phyloP scores from a whole-genome alignment of 2,888 invertebrate species.

The Apamea epomidion region DNA sequence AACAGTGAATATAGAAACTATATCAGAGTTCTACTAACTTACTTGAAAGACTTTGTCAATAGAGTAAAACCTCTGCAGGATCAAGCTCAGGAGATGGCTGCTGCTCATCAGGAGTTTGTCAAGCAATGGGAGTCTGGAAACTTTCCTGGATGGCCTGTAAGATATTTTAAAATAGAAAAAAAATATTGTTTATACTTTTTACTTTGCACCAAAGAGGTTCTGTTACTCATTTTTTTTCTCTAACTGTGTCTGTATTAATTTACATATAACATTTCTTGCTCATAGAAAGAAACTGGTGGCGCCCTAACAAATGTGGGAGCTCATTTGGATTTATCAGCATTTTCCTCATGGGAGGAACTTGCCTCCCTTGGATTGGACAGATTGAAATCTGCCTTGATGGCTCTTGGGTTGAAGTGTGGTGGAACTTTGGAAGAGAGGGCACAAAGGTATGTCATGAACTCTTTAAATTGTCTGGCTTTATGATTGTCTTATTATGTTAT shows the following conservation, averaged over 20 bases:
- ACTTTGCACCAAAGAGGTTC: neutral
- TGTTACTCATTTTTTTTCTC: neutral
- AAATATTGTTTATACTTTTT: neutral
- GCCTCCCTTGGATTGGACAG: constrained; percentile 99
- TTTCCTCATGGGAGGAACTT: constrained; percentile 98
- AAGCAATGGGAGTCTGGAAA: constrained; percentile 96
- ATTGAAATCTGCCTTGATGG: constrained; percentile 99
- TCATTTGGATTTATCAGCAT: constrained; percentile 99
- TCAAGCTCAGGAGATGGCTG: constrained; percentile 94
- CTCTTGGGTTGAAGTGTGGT: constrained; percentile 99
- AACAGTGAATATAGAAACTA: constrained; percentile 97
- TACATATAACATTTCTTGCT: constrained; percentile 13
- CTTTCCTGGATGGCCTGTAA: constrained; percentile 98
- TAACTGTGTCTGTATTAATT: neutral
- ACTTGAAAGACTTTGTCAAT: constrained; percentile 95
- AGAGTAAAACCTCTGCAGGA: constrained; percentile 97
- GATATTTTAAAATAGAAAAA: constrained; percentile 52
- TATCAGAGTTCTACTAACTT: constrained; percentile 95
- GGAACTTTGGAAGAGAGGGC: constrained; percentile 99
- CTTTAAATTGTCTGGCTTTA: neutral
- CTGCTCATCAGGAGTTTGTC: constrained; percentile 95
- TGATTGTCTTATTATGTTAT: neutral
- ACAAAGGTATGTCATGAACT: constrained; percentile 91
- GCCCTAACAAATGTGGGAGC: constrained; percentile 98
- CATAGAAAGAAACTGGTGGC: constrained; percentile 97